A percentile compares a stretch with the other conserved stretches of the same genome.
phyloP scores from a whole-genome alignment of 2,797 vertebrate genomes.

The Danio jaintianensis region DNA sequence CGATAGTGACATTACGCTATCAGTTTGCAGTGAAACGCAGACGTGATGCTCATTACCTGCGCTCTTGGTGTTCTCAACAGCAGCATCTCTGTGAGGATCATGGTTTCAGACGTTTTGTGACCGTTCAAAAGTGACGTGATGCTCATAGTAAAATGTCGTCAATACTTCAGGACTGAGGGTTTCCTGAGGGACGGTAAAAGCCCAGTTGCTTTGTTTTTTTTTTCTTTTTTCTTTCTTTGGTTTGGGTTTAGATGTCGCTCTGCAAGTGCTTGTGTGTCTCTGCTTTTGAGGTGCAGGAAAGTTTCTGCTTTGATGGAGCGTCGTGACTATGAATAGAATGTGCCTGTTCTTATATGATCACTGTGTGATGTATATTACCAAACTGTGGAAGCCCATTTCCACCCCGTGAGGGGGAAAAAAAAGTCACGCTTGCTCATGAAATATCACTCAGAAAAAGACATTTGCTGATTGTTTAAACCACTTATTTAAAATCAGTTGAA shows the following conservation, averaged over 20 bases:
- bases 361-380: conserved; percentile 62
- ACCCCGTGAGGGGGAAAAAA: background rate
- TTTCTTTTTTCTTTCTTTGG: background rate
- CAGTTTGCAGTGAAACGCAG: conserved; percentile 7
- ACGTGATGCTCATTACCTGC: conserved; percentile 15
- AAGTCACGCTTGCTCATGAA: background rate
- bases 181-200: conserved; percentile 23
- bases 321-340: conserved; percentile 52
- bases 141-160: conserved; percentile 36
- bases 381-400: conserved; percentile 45
- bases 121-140: conserved; percentile 38
- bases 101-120: conserved; percentile 33
- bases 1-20: conserved; percentile 19
- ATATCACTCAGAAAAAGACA: no score
- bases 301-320: conserved; percentile 40
- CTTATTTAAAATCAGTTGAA: no score
- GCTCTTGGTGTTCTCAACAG: conserved; percentile 26
- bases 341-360: conserved; percentile 61
- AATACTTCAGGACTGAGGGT: background rate
- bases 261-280: conserved; percentile 41
- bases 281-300: conserved; percentile 39
- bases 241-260: conserved; percentile 21
- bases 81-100: conserved; percentile 39
- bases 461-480: no score
- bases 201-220: background rate